These are phyloP conservation scores for Nebria ingens DNA, from an alignment of 1,140 invertebrate genomes.

Conservation along the genomic window DNA sequence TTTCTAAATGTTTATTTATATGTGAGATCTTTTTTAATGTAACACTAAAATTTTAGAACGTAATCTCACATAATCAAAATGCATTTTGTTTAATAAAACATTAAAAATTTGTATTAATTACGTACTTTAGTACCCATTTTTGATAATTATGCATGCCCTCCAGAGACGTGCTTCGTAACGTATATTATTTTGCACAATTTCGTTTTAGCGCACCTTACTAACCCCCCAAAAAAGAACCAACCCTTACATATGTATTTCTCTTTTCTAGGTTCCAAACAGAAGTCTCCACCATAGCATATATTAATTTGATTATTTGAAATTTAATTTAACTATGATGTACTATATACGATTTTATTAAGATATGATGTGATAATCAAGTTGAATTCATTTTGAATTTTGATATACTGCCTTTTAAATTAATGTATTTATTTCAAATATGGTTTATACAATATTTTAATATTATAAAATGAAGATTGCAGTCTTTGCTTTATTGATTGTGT, in stretches of 20 bases:
- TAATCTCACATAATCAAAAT: background rate
- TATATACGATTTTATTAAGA: constrained; percentile 7
- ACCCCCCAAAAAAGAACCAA: too few relatives aligned
- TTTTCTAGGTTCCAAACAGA: background rate
- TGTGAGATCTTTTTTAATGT: too few relatives aligned
- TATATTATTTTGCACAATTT: background rate
- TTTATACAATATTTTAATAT: constrained; percentile 9
- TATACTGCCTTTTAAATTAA: constrained; percentile 9
- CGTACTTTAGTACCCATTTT: too few relatives aligned
- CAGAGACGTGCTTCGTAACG: too few relatives aligned
- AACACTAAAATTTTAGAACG: background rate
- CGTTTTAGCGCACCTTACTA: background rate
- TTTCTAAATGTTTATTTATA: too few relatives aligned
- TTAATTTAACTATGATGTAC: background rate
- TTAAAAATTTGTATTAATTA: too few relatives aligned
- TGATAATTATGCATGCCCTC: too few relatives aligned
- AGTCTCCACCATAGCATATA: constrained; percentile 3
- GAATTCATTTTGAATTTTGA: constrained; percentile 8
- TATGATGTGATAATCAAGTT: constrained; percentile 3
- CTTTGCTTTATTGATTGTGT: background rate
- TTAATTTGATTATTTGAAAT: background rate
- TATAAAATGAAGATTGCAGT: too few relatives aligned
- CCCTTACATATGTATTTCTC: too few relatives aligned
- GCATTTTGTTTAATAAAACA: background rate
- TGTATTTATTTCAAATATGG: constrained; percentile 8